A percentile compares a stretch with the other conserved stretches of the same genome.
These are phyloP conservation scores for Hyalella azteca DNA, from an alignment of 2,888 invertebrate genomes.

Conservation along the genomic window DNA sequence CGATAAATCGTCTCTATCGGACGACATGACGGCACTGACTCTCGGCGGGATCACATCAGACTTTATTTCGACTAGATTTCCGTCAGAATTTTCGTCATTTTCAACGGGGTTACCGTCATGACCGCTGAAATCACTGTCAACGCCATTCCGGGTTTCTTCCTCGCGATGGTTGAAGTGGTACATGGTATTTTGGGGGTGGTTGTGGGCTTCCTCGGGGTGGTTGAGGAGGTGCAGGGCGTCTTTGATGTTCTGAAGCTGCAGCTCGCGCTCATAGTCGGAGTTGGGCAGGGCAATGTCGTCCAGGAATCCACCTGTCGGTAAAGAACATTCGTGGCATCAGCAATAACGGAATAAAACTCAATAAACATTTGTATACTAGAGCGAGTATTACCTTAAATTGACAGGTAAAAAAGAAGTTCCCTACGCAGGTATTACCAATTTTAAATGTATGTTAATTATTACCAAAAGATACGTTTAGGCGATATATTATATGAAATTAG, in stretches of 20 bases:
- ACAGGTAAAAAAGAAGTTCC: too few species aligned
- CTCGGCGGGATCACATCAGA: conserved; percentile 42
- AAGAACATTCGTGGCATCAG: too few species aligned
- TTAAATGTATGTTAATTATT: too few species aligned
- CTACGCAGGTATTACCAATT: too few species aligned
- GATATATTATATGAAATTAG: too few species aligned
- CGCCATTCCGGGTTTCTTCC: background rate
- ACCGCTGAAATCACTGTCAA: too few species aligned
- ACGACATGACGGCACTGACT: conserved; percentile 17
- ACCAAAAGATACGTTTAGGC: too few species aligned
- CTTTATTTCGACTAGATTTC: conserved; percentile 37
- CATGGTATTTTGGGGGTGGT: background rate
- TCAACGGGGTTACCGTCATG: background rate
- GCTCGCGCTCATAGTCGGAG: conserved; percentile 17
- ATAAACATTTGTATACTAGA: background rate
- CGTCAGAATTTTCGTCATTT: conserved; percentile 41
- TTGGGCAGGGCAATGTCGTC: conserved; percentile 25
- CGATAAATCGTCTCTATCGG: too few species aligned
- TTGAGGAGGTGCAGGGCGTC: conserved; percentile 25
- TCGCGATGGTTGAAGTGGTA: background rate
- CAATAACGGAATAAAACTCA: background rate
- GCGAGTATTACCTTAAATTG: too few species aligned
- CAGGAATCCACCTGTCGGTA: conserved; percentile 15
- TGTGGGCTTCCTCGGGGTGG: conserved; percentile 4
- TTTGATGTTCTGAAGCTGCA: conserved; percentile 32